Percentiles rank a stretch among this genome's conserved stretches.
These are phyloP conservation scores for western clawed frog (Xenopus tropicalis) DNA, from an alignment of 2,113 vertebrate genomes.

Conservation along the genomic window DNA sequence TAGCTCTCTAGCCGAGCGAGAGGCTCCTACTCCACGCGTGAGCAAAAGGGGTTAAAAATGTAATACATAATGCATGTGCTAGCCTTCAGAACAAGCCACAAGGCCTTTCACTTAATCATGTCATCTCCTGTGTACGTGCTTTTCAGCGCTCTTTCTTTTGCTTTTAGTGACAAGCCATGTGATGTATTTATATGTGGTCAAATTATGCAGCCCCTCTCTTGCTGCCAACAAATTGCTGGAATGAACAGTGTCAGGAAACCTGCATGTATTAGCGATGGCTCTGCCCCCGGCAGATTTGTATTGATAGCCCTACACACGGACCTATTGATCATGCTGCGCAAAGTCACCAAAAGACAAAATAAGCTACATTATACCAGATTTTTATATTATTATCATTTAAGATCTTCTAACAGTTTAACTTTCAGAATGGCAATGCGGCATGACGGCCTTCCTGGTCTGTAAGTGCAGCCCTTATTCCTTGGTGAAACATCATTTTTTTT, in stretches of 20 bases:
- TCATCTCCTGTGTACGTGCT: constrained; percentile 45
- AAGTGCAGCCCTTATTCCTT: too few species aligned
- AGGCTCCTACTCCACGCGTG: not conserved
- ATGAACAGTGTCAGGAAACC: constrained; percentile 44
- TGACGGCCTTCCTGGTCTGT: not conserved
- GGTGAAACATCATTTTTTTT: too few species aligned
- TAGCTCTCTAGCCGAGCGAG: not conserved
- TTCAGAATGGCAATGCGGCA: constrained; percentile 22
- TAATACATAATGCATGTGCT: constrained; percentile 41
- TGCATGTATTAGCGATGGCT: constrained; percentile 44
- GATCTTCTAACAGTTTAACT: constrained; percentile 31
- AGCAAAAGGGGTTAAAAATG: constrained; percentile 28
- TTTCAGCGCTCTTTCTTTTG: constrained; percentile 32
- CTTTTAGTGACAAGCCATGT: constrained; percentile 42
- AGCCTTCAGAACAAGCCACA: constrained; percentile 40
- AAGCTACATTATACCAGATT: constrained; percentile 26
- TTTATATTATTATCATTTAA: constrained; percentile 24
- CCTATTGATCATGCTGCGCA: constrained; percentile 45
- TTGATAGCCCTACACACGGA: constrained; percentile 44
- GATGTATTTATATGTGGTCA: constrained; percentile 47
- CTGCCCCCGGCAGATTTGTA: constrained; percentile 41
- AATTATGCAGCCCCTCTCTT: constrained; percentile 44
- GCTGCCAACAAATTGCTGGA: constrained; percentile 46
- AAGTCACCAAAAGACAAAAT: constrained; percentile 44
- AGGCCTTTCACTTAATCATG: constrained; percentile 45